phyloP scores from a whole-genome alignment of 2,888 invertebrate species.

The Phlogophora meticulosa region DNA sequence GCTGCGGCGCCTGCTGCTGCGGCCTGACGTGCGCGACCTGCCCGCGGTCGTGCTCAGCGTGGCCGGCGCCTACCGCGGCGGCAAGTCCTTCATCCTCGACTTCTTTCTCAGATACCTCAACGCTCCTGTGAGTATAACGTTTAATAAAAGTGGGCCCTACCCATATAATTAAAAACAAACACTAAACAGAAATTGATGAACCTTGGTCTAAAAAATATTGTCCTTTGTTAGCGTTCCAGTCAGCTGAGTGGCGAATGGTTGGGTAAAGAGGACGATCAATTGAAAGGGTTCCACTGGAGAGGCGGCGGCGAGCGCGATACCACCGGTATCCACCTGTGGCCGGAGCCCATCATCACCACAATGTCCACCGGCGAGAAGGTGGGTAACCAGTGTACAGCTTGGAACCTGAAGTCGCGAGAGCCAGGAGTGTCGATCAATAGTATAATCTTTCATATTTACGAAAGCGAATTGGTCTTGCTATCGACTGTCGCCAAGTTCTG shows the following conservation, averaged over 20 bases:
- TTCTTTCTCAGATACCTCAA: conserved; percentile 73
- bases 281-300: conserved; percentile 97
- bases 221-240: conserved; percentile 56
- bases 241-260: conserved; percentile 87
- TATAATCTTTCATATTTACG: neutral
- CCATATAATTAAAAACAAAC: too few species aligned
- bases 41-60: conserved; percentile 73
- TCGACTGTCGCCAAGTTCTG: neutral
- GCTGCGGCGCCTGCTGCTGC: conserved; percentile 59
- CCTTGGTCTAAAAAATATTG: neutral
- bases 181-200: too few species aligned
- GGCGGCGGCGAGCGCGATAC: conserved; percentile 98
- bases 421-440: neutral
- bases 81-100: conserved; percentile 76
- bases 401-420: neutral
- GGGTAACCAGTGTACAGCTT: neutral
- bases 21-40: conserved; percentile 62
- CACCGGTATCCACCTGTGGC: conserved; percentile 98
- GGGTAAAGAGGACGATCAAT: conserved; percentile 93
- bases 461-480: neutral
- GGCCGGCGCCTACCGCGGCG: conserved; percentile 75
- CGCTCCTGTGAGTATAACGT: conserved; percentile 65
- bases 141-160: too few species aligned
- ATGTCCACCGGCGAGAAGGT: conserved; percentile 76
- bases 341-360: conserved; percentile 95